Evolutionary conservation across 2,797 vertebrate species (phyloP).

Genomic region (Ctenochaetus hawaiiensis): DNA sequence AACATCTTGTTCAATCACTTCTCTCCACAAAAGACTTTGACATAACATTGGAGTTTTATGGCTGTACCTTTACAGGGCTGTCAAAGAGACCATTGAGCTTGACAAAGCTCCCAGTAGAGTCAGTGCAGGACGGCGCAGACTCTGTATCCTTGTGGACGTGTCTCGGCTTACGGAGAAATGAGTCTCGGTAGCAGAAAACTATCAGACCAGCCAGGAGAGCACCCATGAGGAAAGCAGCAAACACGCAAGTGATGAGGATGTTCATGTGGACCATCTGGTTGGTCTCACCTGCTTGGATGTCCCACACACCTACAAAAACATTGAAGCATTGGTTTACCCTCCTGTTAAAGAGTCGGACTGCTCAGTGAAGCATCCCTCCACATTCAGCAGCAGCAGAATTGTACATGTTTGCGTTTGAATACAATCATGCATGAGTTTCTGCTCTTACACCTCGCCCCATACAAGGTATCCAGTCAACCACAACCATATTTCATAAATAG

Average conservation of each 20-base stretch:
- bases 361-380: conserved; percentile 34
- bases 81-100: conserved; percentile 97
- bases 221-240: conserved; percentile 95
- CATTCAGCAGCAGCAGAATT: conserved; percentile 53
- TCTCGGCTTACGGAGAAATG: conserved; percentile 92
- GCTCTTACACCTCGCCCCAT: conserved; percentile 48
- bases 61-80: conserved; percentile 92
- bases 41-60: conserved; percentile 16
- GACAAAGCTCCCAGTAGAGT: conserved; percentile 96
- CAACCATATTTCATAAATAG: conserved; percentile 29
- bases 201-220: conserved; percentile 96
- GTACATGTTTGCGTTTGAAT: conserved; percentile 59
- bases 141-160: conserved; percentile 95
- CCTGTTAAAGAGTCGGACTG: conserved; percentile 25
- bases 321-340: conserved; percentile 55
- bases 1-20: conserved; percentile 16
- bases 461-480: conserved; percentile 52
- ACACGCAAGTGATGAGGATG: conserved; percentile 98
- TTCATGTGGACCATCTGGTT: conserved; percentile 99
- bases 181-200: conserved; percentile 96
- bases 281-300: conserved; percentile 94
- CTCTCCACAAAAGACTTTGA: conserved; percentile 20
- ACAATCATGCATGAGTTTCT: conserved; percentile 74
- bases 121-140: conserved; percentile 93
- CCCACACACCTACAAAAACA: conserved; percentile 94